Evolutionary conservation across 1,140 invertebrate genomes (phyloP).

Genomic region (Caerostris darwini): DNA sequence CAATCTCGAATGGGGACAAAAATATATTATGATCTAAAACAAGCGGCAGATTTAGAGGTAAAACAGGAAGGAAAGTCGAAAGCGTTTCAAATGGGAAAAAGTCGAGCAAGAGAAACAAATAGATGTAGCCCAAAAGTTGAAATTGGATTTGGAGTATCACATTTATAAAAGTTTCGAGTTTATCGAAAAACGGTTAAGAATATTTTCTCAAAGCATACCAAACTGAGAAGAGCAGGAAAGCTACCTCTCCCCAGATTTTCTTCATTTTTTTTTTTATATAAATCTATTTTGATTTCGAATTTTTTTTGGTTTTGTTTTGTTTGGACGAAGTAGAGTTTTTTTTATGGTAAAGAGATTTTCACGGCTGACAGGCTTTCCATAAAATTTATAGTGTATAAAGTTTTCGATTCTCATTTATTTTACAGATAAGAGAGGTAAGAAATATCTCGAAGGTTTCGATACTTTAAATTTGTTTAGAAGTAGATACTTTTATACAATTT

Average conservation of each 20-base stretch:
- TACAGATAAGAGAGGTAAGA: too few species aligned
- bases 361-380: background rate
- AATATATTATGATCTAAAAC: background rate
- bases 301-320: background rate
- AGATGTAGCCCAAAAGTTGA: conserved; percentile 29
- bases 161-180: conserved; percentile 55
- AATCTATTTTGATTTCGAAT: conserved; percentile 6
- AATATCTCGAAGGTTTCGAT: too few species aligned
- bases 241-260: background rate
- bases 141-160: conserved; percentile 55
- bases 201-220: conserved; percentile 34
- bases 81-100: conserved; percentile 31
- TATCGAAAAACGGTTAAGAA: conserved; percentile 47
- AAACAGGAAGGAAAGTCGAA: conserved; percentile 13
- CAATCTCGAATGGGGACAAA: too few species aligned
- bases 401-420: background rate
- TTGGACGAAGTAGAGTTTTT: background rate
- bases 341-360: background rate
- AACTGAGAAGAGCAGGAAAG: conserved; percentile 24
- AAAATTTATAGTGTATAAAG: background rate
- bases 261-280: background rate
- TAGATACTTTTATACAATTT: too few species aligned
- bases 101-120: conserved; percentile 5
- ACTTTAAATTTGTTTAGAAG: too few species aligned
- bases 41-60: background rate